These are phyloP conservation scores for Falco berigora DNA, from an alignment of 2,797 vertebrate species.

Conservation along the genomic window DNA sequence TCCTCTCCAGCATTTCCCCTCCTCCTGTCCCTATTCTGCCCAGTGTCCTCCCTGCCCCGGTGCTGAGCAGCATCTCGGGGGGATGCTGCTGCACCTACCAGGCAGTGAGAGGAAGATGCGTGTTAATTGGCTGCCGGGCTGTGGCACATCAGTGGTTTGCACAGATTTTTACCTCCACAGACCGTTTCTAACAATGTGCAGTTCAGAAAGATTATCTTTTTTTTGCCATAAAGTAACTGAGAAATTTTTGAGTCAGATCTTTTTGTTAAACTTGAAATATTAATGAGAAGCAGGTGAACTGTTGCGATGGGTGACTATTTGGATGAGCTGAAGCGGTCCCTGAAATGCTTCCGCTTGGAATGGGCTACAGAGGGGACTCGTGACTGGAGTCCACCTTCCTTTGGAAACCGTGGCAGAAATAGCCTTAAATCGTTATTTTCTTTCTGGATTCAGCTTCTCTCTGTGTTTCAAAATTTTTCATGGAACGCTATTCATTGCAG, in stretches of 20 bases:
- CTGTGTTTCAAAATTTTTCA: not conserved
- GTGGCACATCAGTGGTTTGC: not conserved
- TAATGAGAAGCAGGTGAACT: not conserved
- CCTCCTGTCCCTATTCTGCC: not conserved
- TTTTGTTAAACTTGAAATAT: not conserved
- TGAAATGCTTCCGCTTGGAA: not conserved
- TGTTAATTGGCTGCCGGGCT: not conserved
- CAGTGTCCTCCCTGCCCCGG: accelerated
- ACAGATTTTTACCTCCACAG: not conserved
- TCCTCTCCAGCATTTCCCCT: not conserved
- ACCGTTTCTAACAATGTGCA: not conserved
- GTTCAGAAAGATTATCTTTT: not conserved
- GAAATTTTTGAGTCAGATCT: not conserved
- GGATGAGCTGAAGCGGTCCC: not conserved
- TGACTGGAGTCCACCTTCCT: not conserved
- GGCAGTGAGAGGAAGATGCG: too few relatives aligned
- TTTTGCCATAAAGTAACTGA: not conserved
- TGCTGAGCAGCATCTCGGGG: not conserved
- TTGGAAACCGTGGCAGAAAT: not conserved
- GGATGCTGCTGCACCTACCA: accelerated
- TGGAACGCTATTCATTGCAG: not conserved
- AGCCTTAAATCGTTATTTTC: not conserved
- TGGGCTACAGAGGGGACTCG: not conserved
- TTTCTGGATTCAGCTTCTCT: not conserved
- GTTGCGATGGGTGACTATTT: not conserved